Percentiles rank a stretch among this genome's conserved stretches.
Conservation (phyloP, 2,113 vertebrate species). For the Oplegnathus fasciatus region DNA sequence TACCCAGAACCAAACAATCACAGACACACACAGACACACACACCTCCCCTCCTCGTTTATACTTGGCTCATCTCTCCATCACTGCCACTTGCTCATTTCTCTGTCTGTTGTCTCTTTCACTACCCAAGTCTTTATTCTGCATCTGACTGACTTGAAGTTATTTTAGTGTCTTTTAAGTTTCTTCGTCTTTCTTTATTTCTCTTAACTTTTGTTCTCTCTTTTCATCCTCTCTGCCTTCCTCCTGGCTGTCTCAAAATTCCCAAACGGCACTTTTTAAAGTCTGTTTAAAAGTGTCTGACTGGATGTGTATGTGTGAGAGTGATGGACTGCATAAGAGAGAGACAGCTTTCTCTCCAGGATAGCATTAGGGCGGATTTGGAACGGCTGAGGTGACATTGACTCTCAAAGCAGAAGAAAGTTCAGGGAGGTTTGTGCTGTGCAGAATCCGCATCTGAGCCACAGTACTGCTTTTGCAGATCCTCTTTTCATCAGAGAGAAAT, state of each 20-base stretch:
- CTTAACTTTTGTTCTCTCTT: neutral
- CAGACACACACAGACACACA: slow-evolving; percentile 20
- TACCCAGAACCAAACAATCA: slow-evolving; percentile 48
- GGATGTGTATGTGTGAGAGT: slow-evolving; percentile 15
- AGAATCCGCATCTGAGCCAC: neutral
- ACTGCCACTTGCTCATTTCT: slow-evolving; percentile 24
- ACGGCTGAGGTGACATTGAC: slow-evolving; percentile 35
- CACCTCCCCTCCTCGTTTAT: slow-evolving; percentile 6
- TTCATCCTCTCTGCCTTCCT: neutral
- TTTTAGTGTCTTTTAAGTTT: slow-evolving; percentile 4
- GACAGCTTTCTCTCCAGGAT: slow-evolving; percentile 28
- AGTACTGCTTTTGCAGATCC: slow-evolving; percentile 19
- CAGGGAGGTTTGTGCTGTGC: neutral
- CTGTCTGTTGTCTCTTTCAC: slow-evolving; percentile 30
- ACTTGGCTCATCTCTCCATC: slow-evolving; percentile 26
- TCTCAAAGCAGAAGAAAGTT: slow-evolving; percentile 30
- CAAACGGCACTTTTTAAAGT: slow-evolving; percentile 35
- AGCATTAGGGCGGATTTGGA: slow-evolving; percentile 17
- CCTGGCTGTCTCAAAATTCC: slow-evolving; percentile 18
- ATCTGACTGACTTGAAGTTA: slow-evolving; percentile 3
- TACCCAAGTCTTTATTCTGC: slow-evolving; percentile 13
- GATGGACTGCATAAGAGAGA: slow-evolving; percentile 13
- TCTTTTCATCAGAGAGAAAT: slow-evolving; percentile 38
- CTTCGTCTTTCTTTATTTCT: slow-evolving; percentile 9
- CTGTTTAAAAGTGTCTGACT: slow-evolving; percentile 25